Conservation (phyloP, 2,888 invertebrate species). For the Macrophya alboannulata region DNA sequence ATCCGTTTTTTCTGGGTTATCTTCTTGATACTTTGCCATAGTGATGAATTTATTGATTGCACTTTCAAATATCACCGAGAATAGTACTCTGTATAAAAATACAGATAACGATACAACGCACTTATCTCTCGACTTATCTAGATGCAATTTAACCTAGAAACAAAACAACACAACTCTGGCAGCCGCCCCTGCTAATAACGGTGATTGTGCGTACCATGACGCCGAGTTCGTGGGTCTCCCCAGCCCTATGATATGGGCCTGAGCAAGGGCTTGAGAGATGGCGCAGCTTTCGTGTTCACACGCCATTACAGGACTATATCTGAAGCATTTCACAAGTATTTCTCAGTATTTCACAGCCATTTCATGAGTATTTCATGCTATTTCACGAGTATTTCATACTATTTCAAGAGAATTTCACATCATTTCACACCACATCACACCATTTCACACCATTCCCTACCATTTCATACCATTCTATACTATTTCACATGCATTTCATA, state of each 20-base stretch:
- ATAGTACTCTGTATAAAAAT: not conserved
- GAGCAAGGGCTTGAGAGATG: not conserved
- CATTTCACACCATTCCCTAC: constrained; percentile 30
- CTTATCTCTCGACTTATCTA: too few relatives aligned
- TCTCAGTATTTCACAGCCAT: constrained; percentile 9
- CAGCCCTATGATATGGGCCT: not conserved
- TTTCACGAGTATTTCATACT: constrained; percentile 21
- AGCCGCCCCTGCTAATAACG: not conserved
- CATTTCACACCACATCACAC: constrained; percentile 28
- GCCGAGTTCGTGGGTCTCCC: not conserved
- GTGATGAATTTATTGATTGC: not conserved
- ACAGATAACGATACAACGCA: too few relatives aligned
- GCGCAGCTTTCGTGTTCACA: not conserved
- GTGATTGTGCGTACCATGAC: not conserved
- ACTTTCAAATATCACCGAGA: constrained; percentile 20
- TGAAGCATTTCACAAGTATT: constrained; percentile 38
- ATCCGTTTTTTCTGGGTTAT: not conserved
- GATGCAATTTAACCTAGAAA: not conserved
- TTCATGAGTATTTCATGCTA: constrained; percentile 18
- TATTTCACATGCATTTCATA: not conserved
- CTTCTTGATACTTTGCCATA: not conserved
- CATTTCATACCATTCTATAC: not conserved
- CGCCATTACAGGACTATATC: not conserved
- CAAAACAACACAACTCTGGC: not conserved
- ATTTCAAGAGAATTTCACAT: too few relatives aligned